Percentiles rank a stretch among this genome's conserved stretches.
phyloP scores from a whole-genome alignment of 2,113 vertebrate species.

The Acanthochromis polyacanthus region DNA sequence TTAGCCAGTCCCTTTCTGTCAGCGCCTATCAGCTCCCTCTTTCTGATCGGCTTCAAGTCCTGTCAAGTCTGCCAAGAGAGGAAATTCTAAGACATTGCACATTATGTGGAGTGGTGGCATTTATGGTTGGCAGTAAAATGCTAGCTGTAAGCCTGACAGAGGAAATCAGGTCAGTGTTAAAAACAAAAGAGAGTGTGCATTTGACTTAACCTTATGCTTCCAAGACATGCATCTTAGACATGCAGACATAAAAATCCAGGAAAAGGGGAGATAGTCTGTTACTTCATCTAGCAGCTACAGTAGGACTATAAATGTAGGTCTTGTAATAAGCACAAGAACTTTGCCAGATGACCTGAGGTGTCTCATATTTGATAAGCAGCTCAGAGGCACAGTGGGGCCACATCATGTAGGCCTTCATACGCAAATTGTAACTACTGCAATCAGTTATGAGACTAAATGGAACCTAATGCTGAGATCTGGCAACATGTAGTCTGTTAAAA shows the following conservation, averaged over 20 bases:
- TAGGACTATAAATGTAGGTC: too few relatives aligned
- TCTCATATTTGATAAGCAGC: too few relatives aligned
- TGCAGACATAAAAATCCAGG: not conserved
- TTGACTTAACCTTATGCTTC: constrained; percentile 26
- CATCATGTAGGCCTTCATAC: too few relatives aligned
- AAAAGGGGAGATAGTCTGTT: too few relatives aligned
- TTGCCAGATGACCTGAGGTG: not conserved
- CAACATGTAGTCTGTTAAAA: too few relatives aligned
- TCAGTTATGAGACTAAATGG: too few relatives aligned
- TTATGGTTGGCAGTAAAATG: constrained; percentile 7
- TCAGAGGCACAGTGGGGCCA: too few relatives aligned
- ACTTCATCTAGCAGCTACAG: too few relatives aligned
- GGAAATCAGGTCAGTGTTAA: constrained; percentile 20
- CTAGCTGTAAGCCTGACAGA: not conserved
- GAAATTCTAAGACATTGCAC: constrained; percentile 6
- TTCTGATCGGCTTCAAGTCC: not conserved
- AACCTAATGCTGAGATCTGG: too few relatives aligned
- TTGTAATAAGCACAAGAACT: not conserved
- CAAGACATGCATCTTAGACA: not conserved
- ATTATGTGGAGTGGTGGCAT: constrained; percentile 35
- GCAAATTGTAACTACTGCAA: too few relatives aligned
- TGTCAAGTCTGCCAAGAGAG: constrained; percentile 11
- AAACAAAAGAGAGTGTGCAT: constrained; percentile 2
- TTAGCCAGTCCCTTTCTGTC: constrained; percentile 24
- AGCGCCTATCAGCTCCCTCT: not conserved